Evolutionary conservation across 2,113 vertebrate species (phyloP).

Genomic region (Phoenicopterus ruber): DNA sequence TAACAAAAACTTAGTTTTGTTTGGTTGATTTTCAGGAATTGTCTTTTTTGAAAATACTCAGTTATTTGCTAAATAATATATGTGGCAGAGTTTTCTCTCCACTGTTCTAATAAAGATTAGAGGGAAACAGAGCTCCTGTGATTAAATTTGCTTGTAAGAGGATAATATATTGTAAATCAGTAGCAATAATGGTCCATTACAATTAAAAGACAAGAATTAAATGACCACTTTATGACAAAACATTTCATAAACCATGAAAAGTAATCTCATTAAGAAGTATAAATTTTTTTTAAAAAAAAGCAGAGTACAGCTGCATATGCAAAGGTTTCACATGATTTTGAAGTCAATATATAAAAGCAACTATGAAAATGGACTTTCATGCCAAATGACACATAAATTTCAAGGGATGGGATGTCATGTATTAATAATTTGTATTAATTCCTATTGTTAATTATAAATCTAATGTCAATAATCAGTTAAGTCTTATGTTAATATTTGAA

Average conservation of each 20-base stretch:
- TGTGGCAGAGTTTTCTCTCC: background rate
- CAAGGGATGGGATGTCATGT: background rate
- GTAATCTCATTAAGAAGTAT: background rate
- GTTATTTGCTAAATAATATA: background rate
- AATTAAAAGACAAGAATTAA: conserved; percentile 32
- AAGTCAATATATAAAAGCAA: background rate
- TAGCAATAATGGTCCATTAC: background rate
- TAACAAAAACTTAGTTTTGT: background rate
- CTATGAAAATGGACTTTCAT: background rate
- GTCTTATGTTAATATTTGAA: background rate
- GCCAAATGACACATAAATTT: background rate
- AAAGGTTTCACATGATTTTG: background rate
- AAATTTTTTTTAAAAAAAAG: background rate
- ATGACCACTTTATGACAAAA: conserved; percentile 9
- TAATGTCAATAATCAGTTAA: background rate
- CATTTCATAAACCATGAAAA: background rate
- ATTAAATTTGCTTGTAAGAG: conserved; percentile 54
- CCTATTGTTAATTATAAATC: background rate
- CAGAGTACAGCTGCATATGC: background rate
- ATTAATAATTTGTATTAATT: background rate
- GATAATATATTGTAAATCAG: conserved; percentile 2
- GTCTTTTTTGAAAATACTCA: background rate
- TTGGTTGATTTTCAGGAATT: background rate
- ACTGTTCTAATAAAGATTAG: background rate
- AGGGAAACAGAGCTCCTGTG: background rate